phyloP scores from a whole-genome alignment of 1,140 invertebrate species.

The Drosophila malerkotliana region DNA sequence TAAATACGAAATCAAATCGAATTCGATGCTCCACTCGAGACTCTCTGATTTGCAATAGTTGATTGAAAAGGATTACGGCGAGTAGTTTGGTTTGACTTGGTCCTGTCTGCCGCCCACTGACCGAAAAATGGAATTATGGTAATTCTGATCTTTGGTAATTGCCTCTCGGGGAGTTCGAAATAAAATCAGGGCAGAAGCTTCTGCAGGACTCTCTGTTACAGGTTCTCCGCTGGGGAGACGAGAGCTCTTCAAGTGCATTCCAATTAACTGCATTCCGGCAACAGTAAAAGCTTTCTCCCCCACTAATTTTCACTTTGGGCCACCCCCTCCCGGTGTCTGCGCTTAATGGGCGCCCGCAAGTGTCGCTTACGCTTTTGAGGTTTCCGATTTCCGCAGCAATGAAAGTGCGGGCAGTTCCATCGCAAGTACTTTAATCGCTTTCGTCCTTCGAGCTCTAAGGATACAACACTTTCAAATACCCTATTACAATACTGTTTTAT shows the following conservation, averaged over 20 bases:
- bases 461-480: background rate
- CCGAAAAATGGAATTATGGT: background rate
- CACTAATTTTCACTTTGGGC: slow-evolving; percentile 14
- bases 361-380: slow-evolving; percentile 59
- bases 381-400: slow-evolving; percentile 24
- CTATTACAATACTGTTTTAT: background rate
- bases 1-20: slow-evolving; percentile 75
- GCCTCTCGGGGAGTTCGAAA: slow-evolving; percentile 21
- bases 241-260: slow-evolving; percentile 68
- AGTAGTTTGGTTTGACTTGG: slow-evolving; percentile 29
- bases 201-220: slow-evolving; percentile 51
- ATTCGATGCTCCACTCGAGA: slow-evolving; percentile 33
- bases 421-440: background rate
- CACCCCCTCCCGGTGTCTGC: slow-evolving; percentile 4
- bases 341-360: slow-evolving; percentile 65
- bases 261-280: slow-evolving; percentile 62
- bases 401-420: slow-evolving; percentile 9
- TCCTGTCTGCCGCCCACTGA: background rate
- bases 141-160: slow-evolving; percentile 38
- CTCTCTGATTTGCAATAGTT: slow-evolving; percentile 43
- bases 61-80: slow-evolving; percentile 49
- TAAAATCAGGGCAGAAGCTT: slow-evolving; percentile 53
- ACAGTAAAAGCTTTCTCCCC: slow-evolving; percentile 29
- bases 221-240: slow-evolving; percentile 1
- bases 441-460: background rate